A percentile compares a stretch with the other conserved stretches of the same genome.
Evolutionary conservation across 2,113 vertebrate species (phyloP).

Genomic region (Pagrus major): DNA sequence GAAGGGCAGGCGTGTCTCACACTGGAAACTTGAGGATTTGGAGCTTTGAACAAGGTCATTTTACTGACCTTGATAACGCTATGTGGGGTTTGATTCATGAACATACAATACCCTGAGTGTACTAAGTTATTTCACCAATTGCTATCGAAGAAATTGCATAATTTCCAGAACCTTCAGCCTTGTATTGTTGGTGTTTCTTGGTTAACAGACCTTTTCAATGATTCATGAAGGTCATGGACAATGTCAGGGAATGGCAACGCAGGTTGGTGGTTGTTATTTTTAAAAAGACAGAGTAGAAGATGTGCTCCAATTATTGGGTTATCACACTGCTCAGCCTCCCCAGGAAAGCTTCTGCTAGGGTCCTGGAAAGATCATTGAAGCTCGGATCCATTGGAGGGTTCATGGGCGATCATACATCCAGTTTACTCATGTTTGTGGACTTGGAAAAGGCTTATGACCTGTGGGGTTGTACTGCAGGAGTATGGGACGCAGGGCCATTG

Average conservation of each 20-base stretch:
- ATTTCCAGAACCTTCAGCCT: not conserved
- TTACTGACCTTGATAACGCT: conserved; percentile 19
- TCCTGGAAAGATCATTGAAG: not conserved
- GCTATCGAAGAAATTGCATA: too few species aligned
- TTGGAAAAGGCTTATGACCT: too few species aligned
- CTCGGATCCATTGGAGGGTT: not conserved
- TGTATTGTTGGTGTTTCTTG: not conserved
- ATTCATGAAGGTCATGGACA: not conserved
- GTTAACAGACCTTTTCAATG: not conserved
- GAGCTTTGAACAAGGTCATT: conserved; percentile 17
- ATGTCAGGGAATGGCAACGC: not conserved
- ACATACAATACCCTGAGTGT: not conserved
- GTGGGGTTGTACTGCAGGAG: too few species aligned
- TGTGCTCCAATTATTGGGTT: not conserved
- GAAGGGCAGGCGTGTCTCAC: conserved; percentile 18
- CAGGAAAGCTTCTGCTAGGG: not conserved
- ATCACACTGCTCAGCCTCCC: not conserved
- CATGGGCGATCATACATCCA: too few species aligned
- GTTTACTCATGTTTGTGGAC: too few species aligned
- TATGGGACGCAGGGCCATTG: too few species aligned
- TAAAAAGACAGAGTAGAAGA: not conserved
- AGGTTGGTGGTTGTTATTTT: not conserved
- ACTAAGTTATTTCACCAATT: too few species aligned
- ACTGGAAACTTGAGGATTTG: conserved; percentile 1
- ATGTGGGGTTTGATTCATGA: not conserved